Evolutionary conservation across 2,888 invertebrate genomes (phyloP), one percentile per base, ranked within the genome.

Genomic region (Lapara coniferarum): DNA sequence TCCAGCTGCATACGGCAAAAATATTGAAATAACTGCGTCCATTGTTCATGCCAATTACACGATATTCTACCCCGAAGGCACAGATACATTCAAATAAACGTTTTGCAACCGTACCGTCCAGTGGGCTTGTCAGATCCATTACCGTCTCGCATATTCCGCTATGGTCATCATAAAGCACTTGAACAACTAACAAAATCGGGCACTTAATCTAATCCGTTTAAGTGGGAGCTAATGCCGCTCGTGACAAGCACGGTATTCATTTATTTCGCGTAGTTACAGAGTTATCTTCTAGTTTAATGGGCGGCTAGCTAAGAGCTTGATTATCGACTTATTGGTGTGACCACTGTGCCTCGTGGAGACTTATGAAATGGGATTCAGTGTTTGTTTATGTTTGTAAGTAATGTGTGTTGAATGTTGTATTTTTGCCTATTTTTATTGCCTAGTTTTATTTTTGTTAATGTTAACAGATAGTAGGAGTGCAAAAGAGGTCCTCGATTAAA

Each of bases 251-350:
- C 81, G 74, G 82, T 85, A 85, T 87, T 87, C 86, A 85, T 85
- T 83, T 81, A 85, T 82, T 82, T 80, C 73, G 84, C 79, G 74
- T 71, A 74, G 76, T 74, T 72, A 71, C 66, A 72, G 74, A 77
- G 77, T 81, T 90, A 91, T 91, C 91, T 78, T 74, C 71, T n/a
- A 70, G 80, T 78, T 85, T 91, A 91, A 91, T 91, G 91, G 90
- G 79, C 80, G 84, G 82, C 81, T 78, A 81, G 82, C 85, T 85
- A 84, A 86, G 85, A 86, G 86, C 85, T 80, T 83, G 85, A 85
- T 87, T 86, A 86, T 80, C 80, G 74, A 78, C 71, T 76, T 74
- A 75, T 73, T 72, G 72, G 66, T 71, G 63, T 66, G 71, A 73
- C 75, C 68, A 74, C 63, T 63, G 59, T 59, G 63, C 63, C 63